phyloP scores from a whole-genome alignment of 2,113 vertebrate genomes.

The Noturus placidus region DNA sequence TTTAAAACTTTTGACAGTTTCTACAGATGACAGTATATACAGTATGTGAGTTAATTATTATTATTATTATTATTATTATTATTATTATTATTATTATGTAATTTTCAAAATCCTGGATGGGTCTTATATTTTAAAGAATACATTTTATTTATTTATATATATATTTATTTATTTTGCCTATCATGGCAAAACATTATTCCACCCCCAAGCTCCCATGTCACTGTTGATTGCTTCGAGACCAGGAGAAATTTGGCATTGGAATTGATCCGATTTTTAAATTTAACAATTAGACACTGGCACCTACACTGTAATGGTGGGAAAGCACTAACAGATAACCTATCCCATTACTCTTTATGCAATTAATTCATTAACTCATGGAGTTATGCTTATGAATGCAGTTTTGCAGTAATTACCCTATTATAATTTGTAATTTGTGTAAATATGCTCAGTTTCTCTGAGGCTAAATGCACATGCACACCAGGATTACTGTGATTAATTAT shows the following conservation, averaged over 20 bases:
- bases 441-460: not conserved
- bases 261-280: not conserved
- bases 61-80: no score
- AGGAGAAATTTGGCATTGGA: not conserved
- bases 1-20: not conserved
- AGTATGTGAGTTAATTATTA: not conserved
- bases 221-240: not conserved
- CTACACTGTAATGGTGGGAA: not conserved
- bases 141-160: not conserved
- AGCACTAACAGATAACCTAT: not conserved
- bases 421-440: not conserved
- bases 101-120: not conserved
- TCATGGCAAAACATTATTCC: not conserved
- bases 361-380: conserved; percentile 1
- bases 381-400: not conserved
- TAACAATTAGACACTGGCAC: not conserved
- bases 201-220: not conserved
- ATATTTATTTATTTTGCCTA: not conserved
- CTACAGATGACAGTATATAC: not conserved
- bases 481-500: not conserved
- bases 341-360: not conserved
- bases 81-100: not conserved
- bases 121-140: no score
- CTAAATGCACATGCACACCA: not conserved
- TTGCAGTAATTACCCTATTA: conserved; percentile 7